Percentiles rank a stretch among this genome's conserved stretches.
phyloP scores from a whole-genome alignment of 2,888 invertebrate genomes.

The Eucera pruinosa region DNA sequence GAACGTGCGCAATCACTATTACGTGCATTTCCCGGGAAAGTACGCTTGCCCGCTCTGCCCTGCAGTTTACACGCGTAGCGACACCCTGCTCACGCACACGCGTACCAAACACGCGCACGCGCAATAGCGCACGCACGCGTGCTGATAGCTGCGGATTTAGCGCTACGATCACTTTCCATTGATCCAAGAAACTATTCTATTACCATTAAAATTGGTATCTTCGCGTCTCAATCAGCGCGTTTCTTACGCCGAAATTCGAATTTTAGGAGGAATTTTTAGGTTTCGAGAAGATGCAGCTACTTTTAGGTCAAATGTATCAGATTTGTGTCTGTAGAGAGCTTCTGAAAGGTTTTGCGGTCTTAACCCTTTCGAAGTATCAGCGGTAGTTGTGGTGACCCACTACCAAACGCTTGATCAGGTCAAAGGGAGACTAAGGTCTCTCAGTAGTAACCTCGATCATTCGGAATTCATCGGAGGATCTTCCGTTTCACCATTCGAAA shows the following conservation, averaged over 20 bases:
- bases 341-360: neutral
- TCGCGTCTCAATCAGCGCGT: too few relatives aligned
- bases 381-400: too few relatives aligned
- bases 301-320: neutral
- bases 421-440: too few relatives aligned
- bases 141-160: slow-evolving; percentile 53
- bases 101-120: slow-evolving; percentile 85
- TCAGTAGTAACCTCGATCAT: too few relatives aligned
- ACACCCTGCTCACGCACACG: slow-evolving; percentile 86
- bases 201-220: neutral
- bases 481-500: too few relatives aligned
- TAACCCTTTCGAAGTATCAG: too few relatives aligned
- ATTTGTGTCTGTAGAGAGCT: neutral
- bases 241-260: too few relatives aligned
- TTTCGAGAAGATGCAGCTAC: slow-evolving; percentile 8
- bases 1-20: slow-evolving; percentile 87
- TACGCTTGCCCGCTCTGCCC: slow-evolving; percentile 87
- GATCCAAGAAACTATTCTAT: slow-evolving; percentile 12
- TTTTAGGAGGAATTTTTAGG: neutral
- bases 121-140: slow-evolving; percentile 67
- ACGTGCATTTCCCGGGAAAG: slow-evolving; percentile 87
- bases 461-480: too few relatives aligned
- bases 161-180: slow-evolving; percentile 23
- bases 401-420: too few relatives aligned
- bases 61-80: slow-evolving; percentile 87